Percentiles rank a stretch among this genome's conserved stretches.
phyloP scores from a whole-genome alignment of 2,797 vertebrate species.

The Bufotes viridis region DNA sequence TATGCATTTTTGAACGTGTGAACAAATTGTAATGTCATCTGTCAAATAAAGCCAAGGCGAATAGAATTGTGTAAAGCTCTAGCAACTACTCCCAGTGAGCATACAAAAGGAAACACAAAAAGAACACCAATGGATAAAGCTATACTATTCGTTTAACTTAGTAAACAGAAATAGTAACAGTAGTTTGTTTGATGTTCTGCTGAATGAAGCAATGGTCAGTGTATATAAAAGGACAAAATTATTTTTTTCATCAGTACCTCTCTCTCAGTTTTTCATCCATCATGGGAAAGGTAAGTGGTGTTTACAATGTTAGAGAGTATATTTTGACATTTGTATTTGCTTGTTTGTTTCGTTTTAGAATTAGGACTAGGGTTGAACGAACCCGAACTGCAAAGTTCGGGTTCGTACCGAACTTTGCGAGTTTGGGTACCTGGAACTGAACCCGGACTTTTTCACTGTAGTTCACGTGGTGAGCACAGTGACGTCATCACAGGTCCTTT shows the following conservation, averaged over 20 bases:
- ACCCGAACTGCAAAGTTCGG: no score
- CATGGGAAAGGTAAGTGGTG: constrained; percentile 54
- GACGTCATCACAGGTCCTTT: no score
- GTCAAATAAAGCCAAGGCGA: not conserved
- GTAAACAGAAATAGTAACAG: constrained; percentile 35
- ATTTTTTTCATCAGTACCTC: not conserved
- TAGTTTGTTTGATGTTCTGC: constrained; percentile 41
- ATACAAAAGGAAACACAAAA: constrained; percentile 47
- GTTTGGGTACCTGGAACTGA: no score
- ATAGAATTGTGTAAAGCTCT: constrained; percentile 13
- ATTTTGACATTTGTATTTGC: not conserved
- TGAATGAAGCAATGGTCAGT: constrained; percentile 35
- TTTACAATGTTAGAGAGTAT: not conserved
- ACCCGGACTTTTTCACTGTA: no score
- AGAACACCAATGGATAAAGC: constrained; percentile 24
- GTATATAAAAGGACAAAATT: constrained; percentile 20
- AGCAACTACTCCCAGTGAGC: constrained; percentile 23
- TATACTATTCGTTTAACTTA: constrained; percentile 43
- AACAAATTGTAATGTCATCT: constrained; percentile 8
- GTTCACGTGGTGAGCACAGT: no score
- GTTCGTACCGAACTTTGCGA: no score
- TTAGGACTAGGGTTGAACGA: no score
- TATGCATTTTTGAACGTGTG: not conserved
- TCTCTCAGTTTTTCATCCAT: constrained; percentile 9
- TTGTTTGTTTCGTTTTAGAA: not conserved